phyloP scores from a whole-genome alignment of 2,797 vertebrate species.

The Steatocranus sp. region DNA sequence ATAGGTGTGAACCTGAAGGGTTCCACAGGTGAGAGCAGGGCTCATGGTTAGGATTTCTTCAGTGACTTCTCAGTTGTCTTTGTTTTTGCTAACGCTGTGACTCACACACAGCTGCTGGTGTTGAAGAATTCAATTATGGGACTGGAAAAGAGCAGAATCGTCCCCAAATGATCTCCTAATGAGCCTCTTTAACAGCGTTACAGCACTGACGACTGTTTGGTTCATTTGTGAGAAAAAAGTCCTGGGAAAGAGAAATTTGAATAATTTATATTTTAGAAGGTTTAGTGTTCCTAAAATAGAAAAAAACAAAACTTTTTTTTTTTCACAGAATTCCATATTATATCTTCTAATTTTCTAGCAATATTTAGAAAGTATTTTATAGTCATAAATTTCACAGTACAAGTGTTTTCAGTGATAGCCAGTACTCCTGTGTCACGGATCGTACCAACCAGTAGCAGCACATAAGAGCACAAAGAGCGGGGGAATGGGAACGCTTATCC shows the following conservation, averaged over 20 bases:
- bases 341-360: not conserved
- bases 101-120: not conserved
- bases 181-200: not conserved
- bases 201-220: not conserved
- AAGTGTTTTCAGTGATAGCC: not conserved
- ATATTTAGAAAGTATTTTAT: not conserved
- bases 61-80: not conserved
- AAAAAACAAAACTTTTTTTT: too few species aligned
- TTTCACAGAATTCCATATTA: fast-evolving
- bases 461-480: not conserved
- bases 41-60: not conserved
- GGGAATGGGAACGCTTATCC: not conserved
- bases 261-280: not conserved
- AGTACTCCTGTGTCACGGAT: not conserved
- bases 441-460: not conserved
- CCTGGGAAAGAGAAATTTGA: not conserved
- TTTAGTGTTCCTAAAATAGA: not conserved
- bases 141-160: not conserved
- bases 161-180: not conserved
- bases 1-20: not conserved
- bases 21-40: not conserved
- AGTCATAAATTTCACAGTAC: not conserved
- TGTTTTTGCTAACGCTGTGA: not conserved
- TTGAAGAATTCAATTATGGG: not conserved
- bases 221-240: not conserved